Evolutionary conservation across 2,888 invertebrate species (phyloP).

Genomic region (Dromius quadrimaculatus): DNA sequence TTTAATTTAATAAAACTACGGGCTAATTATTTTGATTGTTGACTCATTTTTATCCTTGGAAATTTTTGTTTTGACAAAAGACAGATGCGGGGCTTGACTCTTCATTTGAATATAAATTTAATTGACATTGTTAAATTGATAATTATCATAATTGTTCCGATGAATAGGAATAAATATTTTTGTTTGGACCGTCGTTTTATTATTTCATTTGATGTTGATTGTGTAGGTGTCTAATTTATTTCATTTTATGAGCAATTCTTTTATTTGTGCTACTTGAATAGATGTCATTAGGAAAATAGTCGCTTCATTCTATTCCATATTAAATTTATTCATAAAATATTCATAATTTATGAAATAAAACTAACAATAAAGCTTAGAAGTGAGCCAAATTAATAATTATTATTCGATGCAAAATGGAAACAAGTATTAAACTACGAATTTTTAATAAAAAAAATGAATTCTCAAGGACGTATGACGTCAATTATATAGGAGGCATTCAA

Average conservation of each 20-base stretch:
- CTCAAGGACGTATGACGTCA: too few relatives aligned
- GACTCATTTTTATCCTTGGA: conserved; percentile 44
- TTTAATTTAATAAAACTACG: conserved; percentile 43
- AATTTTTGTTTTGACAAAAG: conserved; percentile 1
- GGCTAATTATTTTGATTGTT: conserved; percentile 46
- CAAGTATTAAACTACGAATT: too few relatives aligned
- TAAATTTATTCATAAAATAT: conserved; percentile 7
- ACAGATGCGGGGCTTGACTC: background rate
- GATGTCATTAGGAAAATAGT: conserved; percentile 32
- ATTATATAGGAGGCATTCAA: too few relatives aligned
- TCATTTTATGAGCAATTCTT: conserved; percentile 24
- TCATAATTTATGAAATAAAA: conserved; percentile 6
- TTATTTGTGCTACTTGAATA: conserved; percentile 9
- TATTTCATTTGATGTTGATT: conserved; percentile 19
- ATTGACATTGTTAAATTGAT: conserved; percentile 19
- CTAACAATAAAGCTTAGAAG: too few relatives aligned
- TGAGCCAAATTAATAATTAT: too few relatives aligned
- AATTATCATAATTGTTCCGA: conserved; percentile 22
- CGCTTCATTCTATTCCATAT: conserved; percentile 15
- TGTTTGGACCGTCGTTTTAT: background rate
- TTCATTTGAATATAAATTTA: conserved; percentile 26
- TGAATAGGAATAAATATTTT: conserved; percentile 30
- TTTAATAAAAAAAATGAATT: too few relatives aligned
- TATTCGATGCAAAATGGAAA: too few relatives aligned
- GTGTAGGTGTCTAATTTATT: conserved; percentile 21